Evolutionary conservation across 2,797 vertebrate species (phyloP).

Genomic region (Rhynchotus rufescens): DNA sequence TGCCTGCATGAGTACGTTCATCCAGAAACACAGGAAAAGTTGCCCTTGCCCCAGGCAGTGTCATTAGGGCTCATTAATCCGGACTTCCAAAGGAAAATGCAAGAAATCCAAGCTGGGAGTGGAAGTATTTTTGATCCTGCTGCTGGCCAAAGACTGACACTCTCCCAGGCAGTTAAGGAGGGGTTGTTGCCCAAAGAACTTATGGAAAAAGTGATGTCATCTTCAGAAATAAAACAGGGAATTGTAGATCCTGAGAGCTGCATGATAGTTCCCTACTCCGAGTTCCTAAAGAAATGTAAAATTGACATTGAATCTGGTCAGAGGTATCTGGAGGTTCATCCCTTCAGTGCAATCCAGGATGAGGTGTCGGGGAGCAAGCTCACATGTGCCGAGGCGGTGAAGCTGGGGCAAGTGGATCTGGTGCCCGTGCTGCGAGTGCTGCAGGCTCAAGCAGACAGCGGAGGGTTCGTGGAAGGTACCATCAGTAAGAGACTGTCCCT

Average conservation of each 20-base stretch:
- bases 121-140: constrained; percentile 79
- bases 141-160: constrained; percentile 79
- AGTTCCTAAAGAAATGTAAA: constrained; percentile 89
- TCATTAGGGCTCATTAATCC: constrained; percentile 46
- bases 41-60: constrained; percentile 66
- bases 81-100: constrained; percentile 72
- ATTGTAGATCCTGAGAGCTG: constrained; percentile 87
- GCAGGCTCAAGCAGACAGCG: constrained; percentile 88
- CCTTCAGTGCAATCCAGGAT: constrained; percentile 84
- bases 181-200: constrained; percentile 79
- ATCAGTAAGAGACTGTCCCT: constrained; percentile 84
- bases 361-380: constrained; percentile 68
- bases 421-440: constrained; percentile 84
- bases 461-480: constrained; percentile 86
- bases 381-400: constrained; percentile 82
- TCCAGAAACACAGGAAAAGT: constrained; percentile 64
- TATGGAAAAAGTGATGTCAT: constrained; percentile 75
- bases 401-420: constrained; percentile 82
- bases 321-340: constrained; percentile 90
- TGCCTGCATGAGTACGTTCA: constrained; percentile 61
- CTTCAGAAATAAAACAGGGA: constrained; percentile 76
- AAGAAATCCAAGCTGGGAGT: constrained; percentile 76
- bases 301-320: constrained; percentile 92
- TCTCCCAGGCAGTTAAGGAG: constrained; percentile 81
- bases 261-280: constrained; percentile 87